Percentiles rank a stretch among this genome's conserved stretches.
These are phyloP conservation scores for Whitmania pigra DNA, from an alignment of 1,140 invertebrate species.

Conservation along the genomic window DNA sequence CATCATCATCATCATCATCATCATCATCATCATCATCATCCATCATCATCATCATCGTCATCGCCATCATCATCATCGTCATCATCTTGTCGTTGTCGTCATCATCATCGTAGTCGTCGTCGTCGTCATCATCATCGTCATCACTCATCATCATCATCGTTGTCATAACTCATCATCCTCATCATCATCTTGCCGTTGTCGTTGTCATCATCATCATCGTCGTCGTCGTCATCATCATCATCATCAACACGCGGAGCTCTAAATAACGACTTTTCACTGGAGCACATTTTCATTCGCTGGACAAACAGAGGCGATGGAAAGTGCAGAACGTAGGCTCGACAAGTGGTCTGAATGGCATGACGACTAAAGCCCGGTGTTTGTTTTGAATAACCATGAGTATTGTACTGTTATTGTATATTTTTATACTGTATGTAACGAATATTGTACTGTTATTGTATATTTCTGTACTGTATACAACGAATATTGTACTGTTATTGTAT, in stretches of 20 bases:
- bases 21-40: background rate
- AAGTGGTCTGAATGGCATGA: background rate
- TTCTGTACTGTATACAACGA: too few relatives aligned
- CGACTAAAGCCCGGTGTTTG: background rate
- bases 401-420: too few relatives aligned
- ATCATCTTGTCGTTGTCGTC: too few relatives aligned
- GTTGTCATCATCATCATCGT: background rate
- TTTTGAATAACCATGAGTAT: too few relatives aligned
- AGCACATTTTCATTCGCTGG: background rate
- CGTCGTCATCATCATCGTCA: background rate
- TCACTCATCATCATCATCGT: background rate
- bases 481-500: too few relatives aligned
- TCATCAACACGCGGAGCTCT: background rate
- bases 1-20: background rate
- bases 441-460: too few relatives aligned
- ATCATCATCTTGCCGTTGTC: too few relatives aligned
- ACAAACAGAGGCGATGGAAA: background rate
- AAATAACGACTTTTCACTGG: background rate
- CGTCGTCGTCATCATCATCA: background rate
- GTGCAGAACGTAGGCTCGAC: background rate
- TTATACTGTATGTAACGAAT: too few relatives aligned
- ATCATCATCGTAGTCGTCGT: too few relatives aligned
- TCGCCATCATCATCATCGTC: background rate
- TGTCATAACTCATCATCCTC: background rate
- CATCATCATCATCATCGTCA: conserved; percentile 1